phyloP scores from a whole-genome alignment of 2,888 invertebrate genomes.

The Melinaea menophilus region DNA sequence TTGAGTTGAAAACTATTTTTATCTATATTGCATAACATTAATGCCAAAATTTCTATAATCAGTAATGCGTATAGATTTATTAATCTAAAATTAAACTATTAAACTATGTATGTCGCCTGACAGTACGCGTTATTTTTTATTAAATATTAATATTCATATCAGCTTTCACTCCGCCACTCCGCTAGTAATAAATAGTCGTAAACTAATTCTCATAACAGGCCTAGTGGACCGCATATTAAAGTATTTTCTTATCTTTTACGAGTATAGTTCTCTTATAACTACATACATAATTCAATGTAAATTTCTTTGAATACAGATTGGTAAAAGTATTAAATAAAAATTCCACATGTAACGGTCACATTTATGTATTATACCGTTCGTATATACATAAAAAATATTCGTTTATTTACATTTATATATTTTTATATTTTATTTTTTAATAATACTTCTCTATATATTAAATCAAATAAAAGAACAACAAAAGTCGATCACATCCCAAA shows the following conservation, averaged over 20 bases:
- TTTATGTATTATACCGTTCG: background rate
- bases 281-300: slow-evolving; percentile 29
- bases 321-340: slow-evolving; percentile 27
- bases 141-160: slow-evolving; percentile 24
- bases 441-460: no score
- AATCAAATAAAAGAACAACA: no score
- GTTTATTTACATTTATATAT: no score
- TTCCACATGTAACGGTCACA: slow-evolving; percentile 13
- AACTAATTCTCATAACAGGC: slow-evolving; percentile 27
- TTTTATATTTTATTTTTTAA: no score
- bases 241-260: slow-evolving; percentile 28
- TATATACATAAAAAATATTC: no score
- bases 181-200: slow-evolving; percentile 23
- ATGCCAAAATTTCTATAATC: no score
- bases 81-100: no score
- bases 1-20: no score
- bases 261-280: slow-evolving; percentile 26
- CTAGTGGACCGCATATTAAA: slow-evolving; percentile 23
- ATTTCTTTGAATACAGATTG: slow-evolving; percentile 22
- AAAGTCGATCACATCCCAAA: no score
- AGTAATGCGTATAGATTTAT: no score
- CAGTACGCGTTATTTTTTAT: slow-evolving; percentile 11
- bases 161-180: slow-evolving; percentile 24
- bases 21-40: no score
- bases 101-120: no score